Conservation (phyloP, 2,797 vertebrate genomes). For the Meda fulgida region DNA sequence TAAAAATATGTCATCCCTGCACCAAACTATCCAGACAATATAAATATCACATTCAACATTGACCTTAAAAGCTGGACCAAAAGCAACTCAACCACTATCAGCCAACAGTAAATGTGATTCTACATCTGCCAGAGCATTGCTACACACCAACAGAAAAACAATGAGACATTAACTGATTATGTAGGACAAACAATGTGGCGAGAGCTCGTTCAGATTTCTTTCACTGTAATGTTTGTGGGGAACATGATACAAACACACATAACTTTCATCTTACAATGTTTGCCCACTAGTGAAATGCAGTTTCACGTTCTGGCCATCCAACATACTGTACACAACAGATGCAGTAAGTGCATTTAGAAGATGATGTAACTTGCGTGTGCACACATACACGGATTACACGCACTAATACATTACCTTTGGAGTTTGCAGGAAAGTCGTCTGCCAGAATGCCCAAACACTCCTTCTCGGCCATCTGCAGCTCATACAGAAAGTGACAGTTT, state of each 20-base stretch:
- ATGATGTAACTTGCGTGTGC: neutral
- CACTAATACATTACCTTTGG: slow-evolving; percentile 49
- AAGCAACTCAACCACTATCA: neutral
- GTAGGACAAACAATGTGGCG: neutral
- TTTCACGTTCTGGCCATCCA: neutral
- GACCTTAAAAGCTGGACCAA: slow-evolving; percentile 18
- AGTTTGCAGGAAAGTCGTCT: neutral
- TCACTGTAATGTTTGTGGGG: neutral
- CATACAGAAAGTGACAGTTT: slow-evolving; percentile 60
- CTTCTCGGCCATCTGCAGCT: slow-evolving; percentile 58
- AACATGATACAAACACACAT: slow-evolving; percentile 2
- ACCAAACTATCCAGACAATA: neutral
- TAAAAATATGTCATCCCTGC: neutral
- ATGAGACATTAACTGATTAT: slow-evolving; percentile 1
- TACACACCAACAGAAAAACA: neutral
- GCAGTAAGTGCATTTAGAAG: slow-evolving; percentile 2
- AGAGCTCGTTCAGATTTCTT: slow-evolving; percentile 9
- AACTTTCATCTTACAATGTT: neutral
- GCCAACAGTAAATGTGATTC: slow-evolving; percentile 25
- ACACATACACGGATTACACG: neutral
- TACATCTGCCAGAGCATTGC: slow-evolving; percentile 4
- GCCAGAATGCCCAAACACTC: slow-evolving; percentile 54
- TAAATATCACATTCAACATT: slow-evolving; percentile 13
- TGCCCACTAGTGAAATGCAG: neutral
- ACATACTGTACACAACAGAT: neutral